These are phyloP conservation scores for Parazoanthus atlanticus DNA, from an alignment of 92 coral and sea anemone genomes.

Conservation along the genomic window DNA sequence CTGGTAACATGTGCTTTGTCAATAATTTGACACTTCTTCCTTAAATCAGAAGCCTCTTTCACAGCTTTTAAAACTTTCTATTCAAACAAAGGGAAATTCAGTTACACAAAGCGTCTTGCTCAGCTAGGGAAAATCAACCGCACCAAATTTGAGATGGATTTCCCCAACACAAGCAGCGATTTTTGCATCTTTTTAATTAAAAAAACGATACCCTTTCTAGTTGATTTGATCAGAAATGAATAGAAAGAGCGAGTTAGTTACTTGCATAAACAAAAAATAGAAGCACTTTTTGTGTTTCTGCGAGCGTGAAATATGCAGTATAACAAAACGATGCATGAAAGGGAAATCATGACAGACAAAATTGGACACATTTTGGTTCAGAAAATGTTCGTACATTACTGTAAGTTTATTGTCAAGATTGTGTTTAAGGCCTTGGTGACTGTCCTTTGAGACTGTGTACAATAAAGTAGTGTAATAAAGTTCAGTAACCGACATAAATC, in stretches of 20 bases:
- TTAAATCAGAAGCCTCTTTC: slow-evolving; percentile 14
- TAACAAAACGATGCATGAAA: slow-evolving; percentile 1
- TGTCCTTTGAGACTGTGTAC: not conserved
- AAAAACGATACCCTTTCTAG: not conserved
- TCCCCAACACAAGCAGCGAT: not conserved
- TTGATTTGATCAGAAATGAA: not conserved
- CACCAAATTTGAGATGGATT: not conserved
- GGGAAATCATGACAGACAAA: not conserved
- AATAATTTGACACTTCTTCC: slow-evolving; percentile 36
- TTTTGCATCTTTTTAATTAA: not conserved
- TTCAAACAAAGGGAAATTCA: slow-evolving; percentile 32
- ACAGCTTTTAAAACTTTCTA: slow-evolving; percentile 6
- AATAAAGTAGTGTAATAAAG: not conserved
- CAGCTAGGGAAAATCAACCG: not conserved
- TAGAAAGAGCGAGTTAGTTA: not conserved
- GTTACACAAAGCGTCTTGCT: slow-evolving; percentile 9
- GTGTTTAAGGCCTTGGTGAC: not conserved
- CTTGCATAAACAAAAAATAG: not conserved
- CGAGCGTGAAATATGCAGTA: not conserved
- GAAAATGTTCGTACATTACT: not conserved
- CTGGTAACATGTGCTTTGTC: slow-evolving; percentile 48
- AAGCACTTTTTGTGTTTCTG: not conserved
- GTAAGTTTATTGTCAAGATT: not conserved
- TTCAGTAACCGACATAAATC: not conserved
- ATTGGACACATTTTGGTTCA: not conserved